Conservation (phyloP, 2,888 invertebrate genomes). For the Hoplodrina blanda region DNA sequence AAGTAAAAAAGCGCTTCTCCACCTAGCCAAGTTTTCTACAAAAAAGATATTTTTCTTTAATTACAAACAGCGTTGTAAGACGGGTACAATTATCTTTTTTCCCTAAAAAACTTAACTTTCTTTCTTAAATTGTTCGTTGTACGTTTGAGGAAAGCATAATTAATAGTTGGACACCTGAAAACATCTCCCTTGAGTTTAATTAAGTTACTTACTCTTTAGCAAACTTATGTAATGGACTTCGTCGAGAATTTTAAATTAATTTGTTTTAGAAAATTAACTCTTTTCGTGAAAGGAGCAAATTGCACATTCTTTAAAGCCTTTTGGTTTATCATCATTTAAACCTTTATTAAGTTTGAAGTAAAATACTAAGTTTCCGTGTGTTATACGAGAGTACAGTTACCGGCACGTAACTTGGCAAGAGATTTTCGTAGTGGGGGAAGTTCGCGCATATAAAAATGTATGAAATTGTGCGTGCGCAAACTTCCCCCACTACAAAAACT, state of each 20-base stretch:
- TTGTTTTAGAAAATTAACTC: constrained; percentile 14
- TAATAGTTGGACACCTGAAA: constrained; percentile 52
- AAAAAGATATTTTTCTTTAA: constrained; percentile 9
- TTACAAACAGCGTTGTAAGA: constrained; percentile 11
- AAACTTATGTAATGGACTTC: constrained; percentile 43
- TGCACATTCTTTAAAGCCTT: background rate
- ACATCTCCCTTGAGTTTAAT: constrained; percentile 49
- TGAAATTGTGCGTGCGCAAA: too few relatives aligned
- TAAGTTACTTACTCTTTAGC: constrained; percentile 25
- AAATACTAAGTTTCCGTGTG: background rate
- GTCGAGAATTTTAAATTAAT: constrained; percentile 39
- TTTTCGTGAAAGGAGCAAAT: background rate
- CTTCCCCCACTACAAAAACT: too few relatives aligned
- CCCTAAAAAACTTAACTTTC: background rate
- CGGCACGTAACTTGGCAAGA: too few relatives aligned
- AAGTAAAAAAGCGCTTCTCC: background rate
- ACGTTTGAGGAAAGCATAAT: constrained; percentile 37
- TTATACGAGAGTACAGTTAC: too few relatives aligned
- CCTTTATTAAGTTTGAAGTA: background rate
- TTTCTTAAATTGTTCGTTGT: constrained; percentile 32
- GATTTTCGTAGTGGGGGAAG: too few relatives aligned
- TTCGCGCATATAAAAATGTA: too few relatives aligned
- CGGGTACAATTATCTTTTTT: constrained; percentile 14
- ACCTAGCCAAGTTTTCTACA: background rate
- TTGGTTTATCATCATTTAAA: background rate